A percentile compares a stretch with the other conserved stretches of the same genome.
These are phyloP conservation scores for Plecturocebus donacophilus DNA, from an alignment of 2,113 vertebrate genomes.

Conservation along the genomic window DNA sequence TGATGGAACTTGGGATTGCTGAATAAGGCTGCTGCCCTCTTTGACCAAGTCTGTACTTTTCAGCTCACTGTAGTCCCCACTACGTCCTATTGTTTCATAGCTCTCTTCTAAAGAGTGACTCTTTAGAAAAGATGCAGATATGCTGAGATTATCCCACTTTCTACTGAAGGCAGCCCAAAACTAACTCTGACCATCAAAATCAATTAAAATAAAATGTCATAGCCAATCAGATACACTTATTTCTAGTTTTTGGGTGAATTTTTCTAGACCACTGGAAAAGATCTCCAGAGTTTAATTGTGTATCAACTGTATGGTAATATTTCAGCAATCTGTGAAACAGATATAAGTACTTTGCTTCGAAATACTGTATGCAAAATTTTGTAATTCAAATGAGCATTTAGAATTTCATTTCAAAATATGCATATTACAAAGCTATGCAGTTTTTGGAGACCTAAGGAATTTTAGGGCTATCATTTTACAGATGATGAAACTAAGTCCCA, in stretches of 20 bases:
- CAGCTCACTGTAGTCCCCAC: background rate
- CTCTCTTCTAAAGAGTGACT: background rate
- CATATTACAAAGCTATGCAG: background rate
- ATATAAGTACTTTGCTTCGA: background rate
- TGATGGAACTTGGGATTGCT: background rate
- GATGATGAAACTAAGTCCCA: background rate
- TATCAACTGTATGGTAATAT: background rate
- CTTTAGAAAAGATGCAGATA: background rate
- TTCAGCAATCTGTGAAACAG: background rate
- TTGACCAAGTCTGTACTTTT: fast-evolving
- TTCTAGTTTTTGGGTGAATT: slow-evolving; percentile 13
- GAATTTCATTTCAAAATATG: slow-evolving; percentile 17
- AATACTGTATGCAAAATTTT: slow-evolving; percentile 31
- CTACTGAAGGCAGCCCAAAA: background rate
- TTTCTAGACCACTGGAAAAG: slow-evolving; percentile 33
- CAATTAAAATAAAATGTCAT: background rate
- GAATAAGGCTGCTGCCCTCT: background rate
- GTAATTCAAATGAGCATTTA: background rate
- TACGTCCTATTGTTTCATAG: background rate
- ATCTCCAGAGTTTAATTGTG: background rate
- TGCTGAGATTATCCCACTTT: background rate
- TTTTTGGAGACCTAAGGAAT: slow-evolving; percentile 29
- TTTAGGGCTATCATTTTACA: background rate
- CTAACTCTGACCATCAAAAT: background rate
- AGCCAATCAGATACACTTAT: background rate